A percentile compares a stretch with the other conserved stretches of the same genome.
Conservation (phyloP, 1,140 invertebrate species). For the Drosophila novamexicana region DNA sequence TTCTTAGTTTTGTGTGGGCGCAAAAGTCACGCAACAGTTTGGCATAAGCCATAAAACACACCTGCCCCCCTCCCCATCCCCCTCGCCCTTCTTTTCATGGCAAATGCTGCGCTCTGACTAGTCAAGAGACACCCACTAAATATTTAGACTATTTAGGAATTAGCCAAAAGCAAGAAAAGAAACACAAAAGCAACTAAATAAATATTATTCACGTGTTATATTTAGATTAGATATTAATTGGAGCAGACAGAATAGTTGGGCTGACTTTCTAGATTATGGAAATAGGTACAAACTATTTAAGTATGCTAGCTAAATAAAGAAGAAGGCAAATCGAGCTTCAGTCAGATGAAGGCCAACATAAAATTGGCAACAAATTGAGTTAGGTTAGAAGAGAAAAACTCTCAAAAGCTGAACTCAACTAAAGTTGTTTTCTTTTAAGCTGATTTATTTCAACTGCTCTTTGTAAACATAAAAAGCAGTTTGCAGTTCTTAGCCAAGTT, state of each 20-base stretch:
- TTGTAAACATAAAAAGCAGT: too few relatives aligned
- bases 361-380: too few relatives aligned
- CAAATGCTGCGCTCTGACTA: background rate
- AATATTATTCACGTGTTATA: background rate
- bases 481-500: too few relatives aligned
- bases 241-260: background rate
- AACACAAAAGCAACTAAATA: background rate
- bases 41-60: background rate
- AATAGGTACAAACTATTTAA: too few relatives aligned
- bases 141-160: background rate
- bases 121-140: background rate
- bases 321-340: too few relatives aligned
- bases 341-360: too few relatives aligned
- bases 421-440: too few relatives aligned
- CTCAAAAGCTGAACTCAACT: too few relatives aligned
- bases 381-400: too few relatives aligned
- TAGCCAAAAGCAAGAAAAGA: background rate
- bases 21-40: slow-evolving; percentile 45
- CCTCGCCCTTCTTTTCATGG: background rate
- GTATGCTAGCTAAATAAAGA: too few relatives aligned
- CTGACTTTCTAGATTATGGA: too few relatives aligned
- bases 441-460: too few relatives aligned
- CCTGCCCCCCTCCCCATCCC: background rate
- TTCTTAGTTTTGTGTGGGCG: slow-evolving; percentile 8
- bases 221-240: background rate